These are phyloP conservation scores for Hydractinia echinata DNA, from an alignment of 30 jellyfish, hydroid and myxozoan species.

Conservation along the genomic window DNA sequence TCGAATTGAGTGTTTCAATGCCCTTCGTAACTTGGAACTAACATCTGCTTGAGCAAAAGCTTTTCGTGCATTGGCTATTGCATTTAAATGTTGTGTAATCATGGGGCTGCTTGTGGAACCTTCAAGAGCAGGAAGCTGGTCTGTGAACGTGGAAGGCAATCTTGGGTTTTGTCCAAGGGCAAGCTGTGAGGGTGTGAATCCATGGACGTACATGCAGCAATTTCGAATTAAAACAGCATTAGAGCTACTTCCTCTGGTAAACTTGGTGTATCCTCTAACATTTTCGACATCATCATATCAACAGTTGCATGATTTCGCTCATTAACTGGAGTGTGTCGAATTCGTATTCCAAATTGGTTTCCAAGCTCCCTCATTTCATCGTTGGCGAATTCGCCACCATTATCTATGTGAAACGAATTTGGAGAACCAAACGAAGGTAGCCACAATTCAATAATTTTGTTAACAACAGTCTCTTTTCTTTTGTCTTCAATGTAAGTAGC, in stretches of 20 bases:
- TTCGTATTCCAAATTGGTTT: not conserved
- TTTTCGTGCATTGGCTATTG: constrained; percentile 44
- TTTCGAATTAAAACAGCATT: constrained; percentile 26
- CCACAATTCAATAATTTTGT: too few relatives aligned
- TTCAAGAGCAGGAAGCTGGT: constrained; percentile 46
- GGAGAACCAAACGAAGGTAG: too few relatives aligned
- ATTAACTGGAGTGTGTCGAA: constrained; percentile 22
- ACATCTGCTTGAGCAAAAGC: constrained; percentile 30
- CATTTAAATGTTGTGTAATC: constrained; percentile 43
- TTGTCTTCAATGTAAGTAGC: too few relatives aligned
- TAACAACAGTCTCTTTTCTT: too few relatives aligned
- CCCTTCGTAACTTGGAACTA: constrained; percentile 44
- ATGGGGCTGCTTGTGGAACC: constrained; percentile 31
- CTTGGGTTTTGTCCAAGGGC: constrained; percentile 6
- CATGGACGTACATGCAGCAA: constrained; percentile 31
- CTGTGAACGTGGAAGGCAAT: constrained; percentile 25
- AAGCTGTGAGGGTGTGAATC: constrained; percentile 38
- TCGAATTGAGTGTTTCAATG: constrained; percentile 25
- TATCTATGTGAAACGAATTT: too few relatives aligned
- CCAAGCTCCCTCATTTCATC: too few relatives aligned
- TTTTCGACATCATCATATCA: constrained; percentile 21
- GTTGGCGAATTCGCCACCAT: too few relatives aligned
- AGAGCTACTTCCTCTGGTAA: not conserved
- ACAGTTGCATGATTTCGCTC: constrained; percentile 36
- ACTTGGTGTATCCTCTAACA: constrained; percentile 27